Evolutionary conservation across 2,888 invertebrate genomes (phyloP).

Genomic region (Hyppa rectilinea): DNA sequence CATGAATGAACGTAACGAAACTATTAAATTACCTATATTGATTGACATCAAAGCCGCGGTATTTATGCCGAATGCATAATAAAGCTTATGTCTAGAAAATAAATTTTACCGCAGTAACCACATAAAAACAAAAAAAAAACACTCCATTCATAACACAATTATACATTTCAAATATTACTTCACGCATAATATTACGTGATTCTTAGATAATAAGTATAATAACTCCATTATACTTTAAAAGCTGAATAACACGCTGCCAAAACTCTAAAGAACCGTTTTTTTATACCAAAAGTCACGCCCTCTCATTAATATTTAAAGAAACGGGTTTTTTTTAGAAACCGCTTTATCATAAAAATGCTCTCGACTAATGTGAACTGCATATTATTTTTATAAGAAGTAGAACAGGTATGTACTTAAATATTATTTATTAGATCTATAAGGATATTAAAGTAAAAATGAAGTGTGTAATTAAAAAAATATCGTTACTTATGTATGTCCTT

Average conservation of each 20-base stretch:
- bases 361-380: slow-evolving; percentile 27
- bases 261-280: slow-evolving; percentile 40
- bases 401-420: background rate
- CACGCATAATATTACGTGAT: slow-evolving; percentile 23
- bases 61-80: background rate
- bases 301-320: slow-evolving; percentile 47
- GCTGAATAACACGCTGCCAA: slow-evolving; percentile 44
- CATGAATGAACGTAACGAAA: slow-evolving; percentile 35
- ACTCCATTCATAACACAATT: slow-evolving; percentile 28
- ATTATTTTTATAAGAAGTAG: background rate
- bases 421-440: background rate
- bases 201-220: slow-evolving; percentile 35
- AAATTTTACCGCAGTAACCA: background rate
- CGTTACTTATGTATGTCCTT: background rate
- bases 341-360: slow-evolving; percentile 27
- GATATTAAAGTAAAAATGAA: background rate
- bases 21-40: slow-evolving; percentile 10
- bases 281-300: slow-evolving; percentile 37
- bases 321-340: slow-evolving; percentile 40
- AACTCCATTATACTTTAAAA: slow-evolving; percentile 38
- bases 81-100: background rate
- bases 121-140: slow-evolving; percentile 5
- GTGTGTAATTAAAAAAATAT: background rate
- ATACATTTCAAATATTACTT: slow-evolving; percentile 28
- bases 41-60: background rate